Base-by-base conservation (phyloP, 2,888 invertebrate genomes). In the Apomyelois bistriatella region DNA sequence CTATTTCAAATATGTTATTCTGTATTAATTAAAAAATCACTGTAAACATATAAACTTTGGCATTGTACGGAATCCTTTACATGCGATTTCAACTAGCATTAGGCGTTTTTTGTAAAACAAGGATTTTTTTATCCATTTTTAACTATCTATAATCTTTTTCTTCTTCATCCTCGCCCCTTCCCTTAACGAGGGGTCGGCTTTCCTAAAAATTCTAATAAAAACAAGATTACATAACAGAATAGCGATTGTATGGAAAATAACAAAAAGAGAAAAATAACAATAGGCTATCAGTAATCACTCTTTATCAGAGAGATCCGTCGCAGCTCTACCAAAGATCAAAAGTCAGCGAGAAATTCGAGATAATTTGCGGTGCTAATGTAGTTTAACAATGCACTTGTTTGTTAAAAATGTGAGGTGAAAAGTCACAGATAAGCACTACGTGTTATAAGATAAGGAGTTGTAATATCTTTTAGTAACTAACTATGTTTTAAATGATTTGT, bases 341-440 rank as follows among this genome's bases (percentile, higher is more conserved):
- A 16, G 46, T 46, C 46, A 32, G 32, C 10, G 16, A 35, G 35
- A 46, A 46, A 46, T 32, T 13, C 0, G 32, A 16, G 16, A 46
- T 46, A 46, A 32, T n/a, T 46, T 32, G 16, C 6, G 46, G 15
- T 35, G 35, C 15, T 46, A 16, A 46, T 32, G 30, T 10, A 5
- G 10, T 46, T 35, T 9, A 32, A 46, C 46, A 35, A 32, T 46
- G 46, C 46, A 32, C 9, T 32, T 46, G 46, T 35, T 46, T 32
- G 15, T 32, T 9, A 32, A 46, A 32, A 46, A 46, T 35, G 10
- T 6, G 6, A 46, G 46, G 46, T 46, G 46, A 46, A 46, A 46
- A 32, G 32, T 46, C 46, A 46, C 12, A 35, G 46, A 53, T 60
- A 55, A 58, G 16, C 15, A 4, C 13, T 13, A 32, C 15, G 46